Evolutionary conservation across 2,113 vertebrate species (phyloP).

Genomic region (Aplodontia rufa): DNA sequence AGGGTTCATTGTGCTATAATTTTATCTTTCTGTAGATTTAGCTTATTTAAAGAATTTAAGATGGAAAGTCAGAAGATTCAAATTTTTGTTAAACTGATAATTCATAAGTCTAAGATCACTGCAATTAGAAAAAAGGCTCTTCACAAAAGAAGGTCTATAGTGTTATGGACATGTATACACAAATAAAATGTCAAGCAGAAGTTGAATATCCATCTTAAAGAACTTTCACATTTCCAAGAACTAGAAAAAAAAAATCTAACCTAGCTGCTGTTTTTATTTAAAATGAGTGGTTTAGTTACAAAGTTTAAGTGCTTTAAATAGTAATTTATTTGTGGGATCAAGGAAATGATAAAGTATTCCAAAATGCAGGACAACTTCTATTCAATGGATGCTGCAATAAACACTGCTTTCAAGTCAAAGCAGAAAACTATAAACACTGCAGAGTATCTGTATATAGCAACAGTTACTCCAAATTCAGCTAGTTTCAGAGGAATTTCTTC

Average conservation of each 20-base stretch:
- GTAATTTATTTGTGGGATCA: conserved; percentile 32
- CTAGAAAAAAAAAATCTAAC: not conserved
- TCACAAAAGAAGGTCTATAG: not conserved
- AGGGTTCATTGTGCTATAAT: not conserved
- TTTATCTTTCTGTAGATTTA: not conserved
- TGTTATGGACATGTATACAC: not conserved
- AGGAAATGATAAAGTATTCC: conserved; percentile 17
- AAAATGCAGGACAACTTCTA: not conserved
- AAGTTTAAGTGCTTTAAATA: conserved; percentile 34
- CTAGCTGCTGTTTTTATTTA: conserved; percentile 15
- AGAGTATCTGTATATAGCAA: not conserved
- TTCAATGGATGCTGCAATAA: conserved; percentile 26
- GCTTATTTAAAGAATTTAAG: conserved; percentile 37
- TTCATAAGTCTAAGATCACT: not conserved
- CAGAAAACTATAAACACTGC: conserved; percentile 23
- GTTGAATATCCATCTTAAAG: not conserved
- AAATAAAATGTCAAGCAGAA: not conserved
- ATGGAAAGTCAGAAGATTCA: not conserved
- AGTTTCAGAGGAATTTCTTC: conserved; percentile 26
- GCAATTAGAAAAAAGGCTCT: not conserved
- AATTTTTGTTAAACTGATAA: not conserved
- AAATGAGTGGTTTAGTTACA: conserved; percentile 36
- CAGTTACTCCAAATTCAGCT: not conserved
- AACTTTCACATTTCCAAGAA: conserved; percentile 4
- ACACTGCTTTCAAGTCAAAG: not conserved